A percentile compares a stretch with the other conserved stretches of the same genome.
phyloP scores from a whole-genome alignment of 2,113 vertebrate species.

The Acrocephalus kingi region DNA sequence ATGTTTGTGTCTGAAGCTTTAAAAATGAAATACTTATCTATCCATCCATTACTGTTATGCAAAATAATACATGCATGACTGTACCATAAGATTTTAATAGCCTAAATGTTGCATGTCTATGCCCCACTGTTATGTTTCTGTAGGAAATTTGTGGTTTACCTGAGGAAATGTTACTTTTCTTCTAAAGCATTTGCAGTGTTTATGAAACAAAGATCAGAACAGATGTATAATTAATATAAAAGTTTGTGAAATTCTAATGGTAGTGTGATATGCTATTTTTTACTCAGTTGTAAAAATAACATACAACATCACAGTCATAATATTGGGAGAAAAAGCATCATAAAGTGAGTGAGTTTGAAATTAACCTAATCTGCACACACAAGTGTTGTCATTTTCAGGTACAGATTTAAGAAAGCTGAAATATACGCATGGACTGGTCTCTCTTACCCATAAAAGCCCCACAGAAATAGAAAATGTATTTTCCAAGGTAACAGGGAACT shows the following conservation, averaged over 20 bases:
- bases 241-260: background rate
- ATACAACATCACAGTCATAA: background rate
- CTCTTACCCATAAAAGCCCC: background rate
- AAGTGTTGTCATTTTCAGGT: background rate
- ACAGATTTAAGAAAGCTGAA: background rate
- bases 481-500: background rate
- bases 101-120: conserved; percentile 28
- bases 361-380: background rate
- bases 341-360: background rate
- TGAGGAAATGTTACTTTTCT: background rate
- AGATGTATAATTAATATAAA: background rate
- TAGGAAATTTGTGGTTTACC: background rate
- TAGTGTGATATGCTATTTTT: background rate
- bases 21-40: background rate
- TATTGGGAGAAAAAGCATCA: background rate
- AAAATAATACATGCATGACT: conserved; percentile 5
- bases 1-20: conserved; percentile 5
- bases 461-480: background rate
- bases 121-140: background rate
- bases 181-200: background rate
- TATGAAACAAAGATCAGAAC: background rate
- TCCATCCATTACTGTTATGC: conserved; percentile 4
- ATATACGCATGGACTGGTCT: background rate
- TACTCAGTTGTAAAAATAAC: background rate
- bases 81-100: background rate